phyloP scores from a whole-genome alignment of 2,888 invertebrate species.

The Epicampocera succincta region DNA sequence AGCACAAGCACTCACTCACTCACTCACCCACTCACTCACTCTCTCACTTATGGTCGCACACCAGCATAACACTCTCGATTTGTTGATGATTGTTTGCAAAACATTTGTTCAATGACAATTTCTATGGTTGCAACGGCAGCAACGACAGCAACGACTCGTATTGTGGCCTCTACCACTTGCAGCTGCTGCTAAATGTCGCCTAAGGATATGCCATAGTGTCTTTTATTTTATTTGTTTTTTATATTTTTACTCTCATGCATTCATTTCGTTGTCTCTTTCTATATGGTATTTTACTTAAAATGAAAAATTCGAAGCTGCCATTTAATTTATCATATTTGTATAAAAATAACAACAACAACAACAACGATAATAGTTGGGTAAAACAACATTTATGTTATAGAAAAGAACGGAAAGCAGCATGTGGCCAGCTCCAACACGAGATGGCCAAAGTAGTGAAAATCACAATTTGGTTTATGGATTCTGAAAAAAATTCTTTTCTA shows the following conservation, averaged over 20 bases:
- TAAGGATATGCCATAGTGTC: constrained; percentile 51
- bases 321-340: constrained; percentile 66
- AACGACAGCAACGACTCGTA: constrained; percentile 9
- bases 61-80: constrained; percentile 15
- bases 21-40: too few relatives aligned
- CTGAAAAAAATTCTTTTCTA: too few relatives aligned
- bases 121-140: constrained; percentile 46
- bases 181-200: constrained; percentile 63
- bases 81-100: constrained; percentile 54
- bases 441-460: too few relatives aligned
- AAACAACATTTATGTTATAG: constrained; percentile 6
- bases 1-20: neutral
- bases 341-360: constrained; percentile 36
- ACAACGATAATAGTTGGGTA: neutral
- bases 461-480: too few relatives aligned
- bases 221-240: constrained; percentile 24
- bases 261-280: neutral
- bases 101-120: constrained; percentile 57
- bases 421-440: neutral
- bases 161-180: constrained; percentile 41
- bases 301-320: constrained; percentile 51
- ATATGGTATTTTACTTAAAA: constrained; percentile 33
- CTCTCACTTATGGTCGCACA: neutral
- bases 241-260: constrained; percentile 4
- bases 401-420: neutral